Conservation (phyloP, 2,888 invertebrate genomes). For the Lepeophtheirus nordmannii region DNA sequence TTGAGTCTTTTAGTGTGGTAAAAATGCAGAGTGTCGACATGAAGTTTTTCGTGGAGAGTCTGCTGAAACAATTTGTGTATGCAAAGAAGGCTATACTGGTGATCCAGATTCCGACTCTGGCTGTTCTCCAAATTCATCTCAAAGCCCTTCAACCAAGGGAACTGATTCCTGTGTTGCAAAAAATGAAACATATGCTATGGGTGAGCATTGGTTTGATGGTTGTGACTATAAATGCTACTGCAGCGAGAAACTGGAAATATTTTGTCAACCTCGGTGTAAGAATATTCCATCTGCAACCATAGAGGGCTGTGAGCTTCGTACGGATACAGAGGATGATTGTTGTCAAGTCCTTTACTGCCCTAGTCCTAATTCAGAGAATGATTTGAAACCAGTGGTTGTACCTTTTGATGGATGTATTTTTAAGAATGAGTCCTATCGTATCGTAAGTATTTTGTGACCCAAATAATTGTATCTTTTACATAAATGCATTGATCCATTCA, state of each 20-base stretch:
- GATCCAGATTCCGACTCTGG: conserved; percentile 13
- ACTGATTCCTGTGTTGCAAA: conserved; percentile 31
- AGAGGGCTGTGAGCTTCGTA: conserved; percentile 17
- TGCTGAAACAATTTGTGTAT: conserved; percentile 23
- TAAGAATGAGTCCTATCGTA: conserved; percentile 49
- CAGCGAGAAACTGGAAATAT: conserved; percentile 32
- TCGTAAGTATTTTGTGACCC: neutral
- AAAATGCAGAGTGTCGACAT: conserved; percentile 9
- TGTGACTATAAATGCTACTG: conserved; percentile 33
- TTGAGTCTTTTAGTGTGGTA: conserved; percentile 5
- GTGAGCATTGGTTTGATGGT: conserved; percentile 32
- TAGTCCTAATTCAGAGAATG: neutral
- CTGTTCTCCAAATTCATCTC: neutral
- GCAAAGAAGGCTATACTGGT: conserved; percentile 17
- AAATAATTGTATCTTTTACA: too few relatives aligned
- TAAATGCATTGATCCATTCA: too few relatives aligned
- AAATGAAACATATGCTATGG: conserved; percentile 31
- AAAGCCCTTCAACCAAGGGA: neutral
- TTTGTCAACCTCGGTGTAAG: conserved; percentile 30
- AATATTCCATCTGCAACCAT: neutral
- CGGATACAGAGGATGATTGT: conserved; percentile 11
- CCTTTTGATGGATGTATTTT: conserved; percentile 44
- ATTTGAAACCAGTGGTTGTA: conserved; percentile 3
- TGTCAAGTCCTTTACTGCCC: conserved; percentile 18
- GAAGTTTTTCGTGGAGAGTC: conserved; percentile 20